phyloP scores from a whole-genome alignment of 2,888 invertebrate species.

The Apamea anceps region DNA sequence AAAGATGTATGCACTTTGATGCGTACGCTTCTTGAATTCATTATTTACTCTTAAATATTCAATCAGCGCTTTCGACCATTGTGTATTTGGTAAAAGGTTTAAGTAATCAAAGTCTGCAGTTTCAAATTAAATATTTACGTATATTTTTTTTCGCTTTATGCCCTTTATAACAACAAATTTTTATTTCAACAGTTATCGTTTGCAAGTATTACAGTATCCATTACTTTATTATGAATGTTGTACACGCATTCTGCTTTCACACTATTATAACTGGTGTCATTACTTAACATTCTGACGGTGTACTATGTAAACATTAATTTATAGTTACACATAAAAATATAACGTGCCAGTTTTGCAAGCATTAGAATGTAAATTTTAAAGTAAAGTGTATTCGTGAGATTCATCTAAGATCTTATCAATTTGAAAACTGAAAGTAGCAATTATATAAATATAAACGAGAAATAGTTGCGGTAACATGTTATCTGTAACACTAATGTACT shows the following conservation, averaged over 20 bases:
- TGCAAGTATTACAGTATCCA: slow-evolving; percentile 79
- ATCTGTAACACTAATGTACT: slow-evolving; percentile 60
- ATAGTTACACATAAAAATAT: slow-evolving; percentile 74
- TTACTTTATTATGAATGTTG: slow-evolving; percentile 74
- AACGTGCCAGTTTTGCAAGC: slow-evolving; percentile 80
- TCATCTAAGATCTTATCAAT: slow-evolving; percentile 76
- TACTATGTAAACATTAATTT: slow-evolving; percentile 75
- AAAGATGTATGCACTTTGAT: background rate
- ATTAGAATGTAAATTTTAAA: slow-evolving; percentile 77
- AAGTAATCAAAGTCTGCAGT: slow-evolving; percentile 72
- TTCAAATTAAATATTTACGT: slow-evolving; percentile 89
- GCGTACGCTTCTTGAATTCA: background rate
- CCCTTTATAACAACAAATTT: slow-evolving; percentile 87
- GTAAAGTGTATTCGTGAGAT: slow-evolving; percentile 76
- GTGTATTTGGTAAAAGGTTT: slow-evolving; percentile 51
- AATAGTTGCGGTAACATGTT: slow-evolving; percentile 77
- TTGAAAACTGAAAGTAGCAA: slow-evolving; percentile 75
- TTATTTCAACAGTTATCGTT: slow-evolving; percentile 81
- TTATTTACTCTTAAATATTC: background rate
- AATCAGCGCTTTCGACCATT: background rate
- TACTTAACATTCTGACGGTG: slow-evolving; percentile 75
- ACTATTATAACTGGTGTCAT: slow-evolving; percentile 69
- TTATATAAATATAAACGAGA: slow-evolving; percentile 69
- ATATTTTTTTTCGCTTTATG: slow-evolving; percentile 88
- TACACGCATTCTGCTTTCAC: slow-evolving; percentile 68